These are phyloP conservation scores for Semicossyphus pulcher DNA, from an alignment of 2,113 vertebrate species.

Conservation along the genomic window DNA sequence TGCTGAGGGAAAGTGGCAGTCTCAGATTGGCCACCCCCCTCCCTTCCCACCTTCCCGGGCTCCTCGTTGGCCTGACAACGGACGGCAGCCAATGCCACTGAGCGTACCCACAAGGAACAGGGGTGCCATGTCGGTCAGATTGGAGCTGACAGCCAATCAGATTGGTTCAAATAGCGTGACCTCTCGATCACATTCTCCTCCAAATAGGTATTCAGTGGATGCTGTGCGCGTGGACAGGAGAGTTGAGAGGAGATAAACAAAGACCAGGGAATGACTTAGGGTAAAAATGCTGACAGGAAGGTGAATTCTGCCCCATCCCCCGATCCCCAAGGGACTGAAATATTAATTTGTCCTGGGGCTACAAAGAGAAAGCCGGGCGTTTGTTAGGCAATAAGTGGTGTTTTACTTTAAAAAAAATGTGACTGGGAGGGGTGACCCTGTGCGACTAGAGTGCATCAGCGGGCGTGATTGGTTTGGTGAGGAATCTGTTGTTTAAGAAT, in stretches of 20 bases:
- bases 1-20: slow-evolving; percentile 98
- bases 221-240: slow-evolving; percentile 63
- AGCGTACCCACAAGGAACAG: slow-evolving; percentile 89
- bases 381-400: slow-evolving; percentile 89
- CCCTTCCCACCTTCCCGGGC: slow-evolving; percentile 76
- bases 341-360: slow-evolving; percentile 95
- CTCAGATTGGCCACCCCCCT: slow-evolving; percentile 88
- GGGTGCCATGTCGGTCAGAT: slow-evolving; percentile 84
- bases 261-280: slow-evolving; percentile 58
- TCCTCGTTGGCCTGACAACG: slow-evolving; percentile 90
- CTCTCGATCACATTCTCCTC: slow-evolving; percentile 78
- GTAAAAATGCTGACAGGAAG: slow-evolving; percentile 86
- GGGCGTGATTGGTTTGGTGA: slow-evolving; percentile 69
- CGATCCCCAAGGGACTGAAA: slow-evolving; percentile 92
- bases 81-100: slow-evolving; percentile 77
- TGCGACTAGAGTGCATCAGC: slow-evolving; percentile 58
- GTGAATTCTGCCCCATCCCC: slow-evolving; percentile 78
- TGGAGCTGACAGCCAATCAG: slow-evolving; percentile 92
- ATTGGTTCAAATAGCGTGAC: slow-evolving; percentile 84
- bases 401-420: slow-evolving; percentile 85
- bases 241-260: slow-evolving; percentile 79
- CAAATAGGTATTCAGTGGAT: slow-evolving; percentile 76
- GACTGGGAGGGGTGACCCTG: slow-evolving; percentile 34
- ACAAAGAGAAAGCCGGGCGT: slow-evolving; percentile 84
- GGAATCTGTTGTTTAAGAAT: slow-evolving; percentile 67